phyloP scores from a whole-genome alignment of 1,140 invertebrate genomes.

The Drosophila bipectinata region DNA sequence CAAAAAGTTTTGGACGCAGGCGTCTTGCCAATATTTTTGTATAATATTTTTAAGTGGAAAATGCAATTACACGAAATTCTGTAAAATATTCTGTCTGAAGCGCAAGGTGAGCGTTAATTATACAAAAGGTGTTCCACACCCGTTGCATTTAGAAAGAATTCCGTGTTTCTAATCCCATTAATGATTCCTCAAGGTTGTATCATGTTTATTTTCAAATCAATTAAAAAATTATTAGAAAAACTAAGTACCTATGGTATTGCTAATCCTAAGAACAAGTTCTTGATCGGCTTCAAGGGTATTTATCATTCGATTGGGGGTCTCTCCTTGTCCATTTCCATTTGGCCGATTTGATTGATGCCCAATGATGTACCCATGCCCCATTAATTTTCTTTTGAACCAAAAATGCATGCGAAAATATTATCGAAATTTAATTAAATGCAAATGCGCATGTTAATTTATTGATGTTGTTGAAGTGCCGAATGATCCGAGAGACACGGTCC shows the following conservation, averaged over 20 bases:
- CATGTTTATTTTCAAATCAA: not conserved
- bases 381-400: slow-evolving; percentile 63
- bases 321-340: slow-evolving; percentile 48
- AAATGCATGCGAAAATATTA: slow-evolving; percentile 43
- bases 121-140: slow-evolving; percentile 24
- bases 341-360: slow-evolving; percentile 63
- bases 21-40: slow-evolving; percentile 53
- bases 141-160: slow-evolving; percentile 12
- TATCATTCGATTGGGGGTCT: slow-evolving; percentile 5
- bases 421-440: slow-evolving; percentile 75
- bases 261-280: not conserved
- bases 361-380: slow-evolving; percentile 66
- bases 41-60: slow-evolving; percentile 71
- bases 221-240: not conserved
- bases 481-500: not conserved
- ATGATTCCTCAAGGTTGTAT: not conserved
- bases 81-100: slow-evolving; percentile 25
- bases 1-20: slow-evolving; percentile 43
- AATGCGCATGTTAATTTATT: slow-evolving; percentile 68
- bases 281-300: slow-evolving; percentile 13
- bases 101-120: slow-evolving; percentile 49
- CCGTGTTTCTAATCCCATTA: slow-evolving; percentile 4
- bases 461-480: slow-evolving; percentile 44
- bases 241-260: not conserved
- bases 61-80: slow-evolving; percentile 56